A percentile compares a stretch with the other conserved stretches of the same genome.
Evolutionary conservation across 2,113 vertebrate genomes (phyloP).

Genomic region (Daphoenositta chrysoptera): DNA sequence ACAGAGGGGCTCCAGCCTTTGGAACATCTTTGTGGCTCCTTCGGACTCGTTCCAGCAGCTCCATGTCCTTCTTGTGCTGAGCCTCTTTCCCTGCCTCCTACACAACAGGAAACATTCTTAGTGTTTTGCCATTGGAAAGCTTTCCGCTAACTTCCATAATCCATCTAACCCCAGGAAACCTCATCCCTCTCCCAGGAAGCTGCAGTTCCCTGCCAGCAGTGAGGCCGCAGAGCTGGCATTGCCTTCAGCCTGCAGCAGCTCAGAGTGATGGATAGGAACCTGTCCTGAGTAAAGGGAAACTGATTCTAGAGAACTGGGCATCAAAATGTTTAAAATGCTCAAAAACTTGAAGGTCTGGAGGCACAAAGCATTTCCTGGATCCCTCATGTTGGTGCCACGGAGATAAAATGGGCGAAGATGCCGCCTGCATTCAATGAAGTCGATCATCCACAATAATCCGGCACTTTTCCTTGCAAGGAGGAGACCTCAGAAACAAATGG

Average conservation of each 20-base stretch:
- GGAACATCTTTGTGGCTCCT: rapidly evolving
- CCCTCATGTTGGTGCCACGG: neutral
- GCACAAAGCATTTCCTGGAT: neutral
- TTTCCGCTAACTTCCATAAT: neutral
- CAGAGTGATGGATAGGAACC: neutral
- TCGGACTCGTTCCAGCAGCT: neutral
- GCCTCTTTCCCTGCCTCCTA: neutral
- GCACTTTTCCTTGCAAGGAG: neutral
- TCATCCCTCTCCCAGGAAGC: neutral
- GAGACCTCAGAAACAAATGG: neutral
- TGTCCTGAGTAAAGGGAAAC: neutral
- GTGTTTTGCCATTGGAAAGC: neutral
- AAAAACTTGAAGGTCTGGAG: neutral
- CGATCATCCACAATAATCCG: rapidly evolving
- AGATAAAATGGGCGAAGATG: neutral
- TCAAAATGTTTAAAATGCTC: neutral
- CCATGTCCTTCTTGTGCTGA: neutral
- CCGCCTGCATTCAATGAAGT: neutral
- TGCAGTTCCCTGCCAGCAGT: neutral
- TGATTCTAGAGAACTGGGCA: neutral
- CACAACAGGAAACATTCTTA: neutral
- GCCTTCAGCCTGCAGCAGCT: neutral
- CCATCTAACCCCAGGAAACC: neutral
- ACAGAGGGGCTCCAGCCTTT: neutral
- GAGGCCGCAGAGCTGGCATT: neutral